Percentiles rank a stretch among this genome's conserved stretches.
Conservation (phyloP, 2,113 vertebrate species). For the Lycaon pictus region DNA sequence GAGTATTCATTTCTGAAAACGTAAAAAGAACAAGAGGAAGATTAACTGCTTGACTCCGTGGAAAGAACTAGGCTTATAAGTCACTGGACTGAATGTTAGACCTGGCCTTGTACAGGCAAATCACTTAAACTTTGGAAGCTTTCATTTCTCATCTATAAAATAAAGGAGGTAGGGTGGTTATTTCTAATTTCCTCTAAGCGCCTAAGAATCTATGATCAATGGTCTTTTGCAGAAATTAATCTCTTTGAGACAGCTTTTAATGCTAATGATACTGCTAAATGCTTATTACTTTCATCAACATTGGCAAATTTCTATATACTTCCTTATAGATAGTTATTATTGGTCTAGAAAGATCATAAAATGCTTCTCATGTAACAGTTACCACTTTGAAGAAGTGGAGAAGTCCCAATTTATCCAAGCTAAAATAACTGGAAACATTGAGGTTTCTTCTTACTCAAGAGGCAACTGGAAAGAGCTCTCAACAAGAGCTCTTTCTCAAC, state of each 20-base stretch:
- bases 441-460: not conserved
- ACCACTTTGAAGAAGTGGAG: not conserved
- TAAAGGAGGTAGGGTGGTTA: not conserved
- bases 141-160: not conserved
- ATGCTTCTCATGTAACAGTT: not conserved
- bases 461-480: constrained; percentile 18
- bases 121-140: not conserved
- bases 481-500: too few species aligned
- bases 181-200: not conserved
- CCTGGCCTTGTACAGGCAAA: not conserved
- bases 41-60: not conserved
- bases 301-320: not conserved
- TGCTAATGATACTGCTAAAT: not conserved
- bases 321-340: not conserved
- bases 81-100: not conserved
- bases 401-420: not conserved
- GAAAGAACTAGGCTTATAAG: not conserved
- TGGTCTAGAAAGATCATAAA: not conserved
- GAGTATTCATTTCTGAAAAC: not conserved
- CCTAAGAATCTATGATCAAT: not conserved
- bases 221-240: constrained; percentile 29
- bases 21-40: not conserved
- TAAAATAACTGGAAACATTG: not conserved
- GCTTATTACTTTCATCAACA: constrained; percentile 30
- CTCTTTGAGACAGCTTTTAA: constrained; percentile 10